These are phyloP conservation scores for Cosmia trapezina DNA, from an alignment of 2,888 invertebrate species.

Conservation along the genomic window DNA sequence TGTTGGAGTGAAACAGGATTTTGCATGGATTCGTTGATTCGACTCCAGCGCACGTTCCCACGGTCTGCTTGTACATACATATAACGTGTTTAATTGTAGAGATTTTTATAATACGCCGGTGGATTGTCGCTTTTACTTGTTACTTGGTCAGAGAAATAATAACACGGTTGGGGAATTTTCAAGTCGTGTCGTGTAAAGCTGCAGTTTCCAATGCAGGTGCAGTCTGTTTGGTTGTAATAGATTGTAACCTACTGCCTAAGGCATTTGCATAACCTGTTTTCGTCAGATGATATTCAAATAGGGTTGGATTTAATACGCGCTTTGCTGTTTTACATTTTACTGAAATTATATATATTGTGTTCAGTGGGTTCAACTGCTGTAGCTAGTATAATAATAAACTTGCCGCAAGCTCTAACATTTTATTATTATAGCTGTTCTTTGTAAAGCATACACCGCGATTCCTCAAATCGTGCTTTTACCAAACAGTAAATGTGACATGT, in stretches of 20 bases:
- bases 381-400: constrained; percentile 8
- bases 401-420: constrained; percentile 9
- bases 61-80: constrained; percentile 59
- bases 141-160: constrained; percentile 20
- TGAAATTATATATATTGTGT: constrained; percentile 8
- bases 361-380: neutral
- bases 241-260: constrained; percentile 45
- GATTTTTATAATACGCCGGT: constrained; percentile 61
- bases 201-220: constrained; percentile 26
- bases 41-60: constrained; percentile 67
- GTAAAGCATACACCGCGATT: constrained; percentile 39
- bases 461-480: constrained; percentile 53
- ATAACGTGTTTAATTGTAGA: constrained; percentile 69
- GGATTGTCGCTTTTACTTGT: constrained; percentile 55
- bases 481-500: constrained; percentile 52
- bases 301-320: constrained; percentile 12
- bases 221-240: constrained; percentile 28
- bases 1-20: constrained; percentile 69
- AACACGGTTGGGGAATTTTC: neutral
- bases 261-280: constrained; percentile 53
- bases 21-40: constrained; percentile 71
- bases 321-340: constrained; percentile 17
- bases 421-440: constrained; percentile 45
- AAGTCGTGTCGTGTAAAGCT: constrained; percentile 15
- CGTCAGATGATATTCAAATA: constrained; percentile 31